Conservation (phyloP, 2,888 invertebrate genomes). For the Nephrotoma flavescens region DNA sequence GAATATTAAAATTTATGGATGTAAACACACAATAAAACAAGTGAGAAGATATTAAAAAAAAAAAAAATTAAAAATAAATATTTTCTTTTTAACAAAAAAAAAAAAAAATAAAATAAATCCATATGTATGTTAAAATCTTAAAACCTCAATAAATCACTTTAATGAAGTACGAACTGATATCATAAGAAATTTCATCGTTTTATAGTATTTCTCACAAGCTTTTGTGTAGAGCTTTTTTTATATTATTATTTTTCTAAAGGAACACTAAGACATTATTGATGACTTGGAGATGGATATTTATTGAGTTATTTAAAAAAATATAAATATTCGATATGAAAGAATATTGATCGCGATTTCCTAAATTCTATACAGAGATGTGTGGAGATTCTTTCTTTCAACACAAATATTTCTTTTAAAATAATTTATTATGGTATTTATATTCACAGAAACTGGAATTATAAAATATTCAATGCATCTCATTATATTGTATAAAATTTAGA, state of each 20-base stretch:
- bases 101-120: neutral
- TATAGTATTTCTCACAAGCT: neutral
- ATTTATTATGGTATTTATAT: neutral
- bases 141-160: neutral
- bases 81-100: neutral
- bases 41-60: neutral
- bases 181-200: neutral
- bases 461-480: neutral
- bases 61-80: neutral
- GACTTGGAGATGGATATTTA: neutral
- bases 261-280: neutral
- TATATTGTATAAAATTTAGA: neutral
- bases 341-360: neutral
- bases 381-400: neutral
- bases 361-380: neutral
- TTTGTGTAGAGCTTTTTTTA: neutral
- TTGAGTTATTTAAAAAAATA: neutral
- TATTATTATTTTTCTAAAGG: neutral
- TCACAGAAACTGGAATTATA: neutral
- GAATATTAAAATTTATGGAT: neutral
- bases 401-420: neutral
- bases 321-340: neutral
- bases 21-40: neutral
- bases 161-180: neutral
- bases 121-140: neutral